Evolutionary conservation across 2,888 invertebrate species (phyloP), one percentile per base, ranked within the genome.

Genomic region (Hydropsyche betteni): DNA sequence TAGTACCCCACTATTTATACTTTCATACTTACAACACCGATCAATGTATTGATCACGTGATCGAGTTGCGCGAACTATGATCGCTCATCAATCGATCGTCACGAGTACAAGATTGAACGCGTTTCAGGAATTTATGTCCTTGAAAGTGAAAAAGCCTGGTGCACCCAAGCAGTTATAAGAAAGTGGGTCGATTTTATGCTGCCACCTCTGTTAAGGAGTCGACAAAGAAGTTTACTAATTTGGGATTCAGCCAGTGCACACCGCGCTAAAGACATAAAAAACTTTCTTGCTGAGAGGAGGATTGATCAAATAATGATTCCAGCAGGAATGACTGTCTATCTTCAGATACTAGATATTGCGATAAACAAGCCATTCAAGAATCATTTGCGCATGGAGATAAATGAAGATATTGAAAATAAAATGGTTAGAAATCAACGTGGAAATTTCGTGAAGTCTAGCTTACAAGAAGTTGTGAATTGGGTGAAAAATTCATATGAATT

Each of bases 371-470:
- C 68, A 68, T 68, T 68, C 74, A 76, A 73, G 69, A 77, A 77
- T n/a, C n/a, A n/a, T n/a, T n/a, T n/a, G n/a, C n/a, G n/a, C n/a
- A n/a, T n/a, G n/a, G n/a, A n/a, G n/a, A 74, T 77, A 50, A 77
- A 77, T 74, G 77, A 77, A 72, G 76, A 77, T 53, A 73, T 77
- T 77, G 75, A 75, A 77, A 76, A 77, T 14, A 75, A 55, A 76
- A 75, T 73, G 75, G 68, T 58, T 58, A 70, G 77, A 77, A 77
- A 76, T 70, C 74, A 76, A 8, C 74, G 74, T 34, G 76, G 74
- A 38, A 75, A 75, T 75, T 75, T 75, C 74, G 73, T 74, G 70
- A 58, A 75, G 70, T 52, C 75, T 69, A 36, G 74, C 58, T 58
- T 75, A 75, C 75, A 74, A 75, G 75, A 75, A 75, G 75, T 64